phyloP scores from a whole-genome alignment of 92 coral and sea anemone genomes.

The Palythoa heliodiscus region DNA sequence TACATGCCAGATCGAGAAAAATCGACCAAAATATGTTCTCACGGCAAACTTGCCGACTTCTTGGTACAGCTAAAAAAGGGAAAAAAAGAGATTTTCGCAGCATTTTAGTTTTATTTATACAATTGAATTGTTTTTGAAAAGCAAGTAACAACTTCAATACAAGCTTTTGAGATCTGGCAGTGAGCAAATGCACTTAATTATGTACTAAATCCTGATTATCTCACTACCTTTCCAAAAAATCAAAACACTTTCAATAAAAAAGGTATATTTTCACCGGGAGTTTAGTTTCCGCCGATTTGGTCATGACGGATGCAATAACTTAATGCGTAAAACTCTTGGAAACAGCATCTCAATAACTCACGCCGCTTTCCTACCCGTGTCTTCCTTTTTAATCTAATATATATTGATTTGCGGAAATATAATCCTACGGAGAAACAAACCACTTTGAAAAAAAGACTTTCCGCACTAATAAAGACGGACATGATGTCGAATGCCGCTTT shows the following conservation, averaged over 20 bases:
- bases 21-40: not conserved
- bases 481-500: not conserved
- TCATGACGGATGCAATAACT: slow-evolving; percentile 11
- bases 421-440: not conserved
- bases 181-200: not conserved
- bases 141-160: not conserved
- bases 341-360: not conserved
- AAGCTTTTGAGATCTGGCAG: not conserved
- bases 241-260: not conserved
- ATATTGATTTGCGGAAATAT: not conserved
- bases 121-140: not conserved
- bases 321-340: not conserved
- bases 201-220: not conserved
- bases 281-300: slow-evolving; percentile 12
- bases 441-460: not conserved
- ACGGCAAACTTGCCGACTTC: not conserved
- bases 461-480: slow-evolving; percentile 3
- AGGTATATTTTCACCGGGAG: not conserved
- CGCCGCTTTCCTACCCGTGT: no score
- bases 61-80: not conserved
- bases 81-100: not conserved
- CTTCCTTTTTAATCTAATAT: not conserved
- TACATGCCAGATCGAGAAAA: not conserved
- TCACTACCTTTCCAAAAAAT: not conserved
- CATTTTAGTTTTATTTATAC: not conserved